Conservation (phyloP, 1,140 invertebrate species). For the Cardiocondyla obscurior region DNA sequence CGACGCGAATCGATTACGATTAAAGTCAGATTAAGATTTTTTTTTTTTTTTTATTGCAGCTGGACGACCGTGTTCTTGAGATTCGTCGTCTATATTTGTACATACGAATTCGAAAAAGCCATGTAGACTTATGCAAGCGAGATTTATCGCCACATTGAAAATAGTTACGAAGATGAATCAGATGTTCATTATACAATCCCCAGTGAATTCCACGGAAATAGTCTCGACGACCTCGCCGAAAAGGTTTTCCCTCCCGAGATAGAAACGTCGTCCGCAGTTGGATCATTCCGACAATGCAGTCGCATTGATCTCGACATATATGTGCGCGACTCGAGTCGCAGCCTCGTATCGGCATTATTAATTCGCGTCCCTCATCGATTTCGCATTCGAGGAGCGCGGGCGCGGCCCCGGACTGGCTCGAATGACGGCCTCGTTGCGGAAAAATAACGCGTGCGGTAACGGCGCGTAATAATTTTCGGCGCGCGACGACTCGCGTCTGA, state of each 20-base stretch:
- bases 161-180: background rate
- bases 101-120: too few relatives aligned
- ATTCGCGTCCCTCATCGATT: slow-evolving; percentile 51
- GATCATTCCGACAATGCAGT: slow-evolving; percentile 42
- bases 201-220: background rate
- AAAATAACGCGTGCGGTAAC: slow-evolving; percentile 47
- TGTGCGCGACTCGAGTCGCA: slow-evolving; percentile 14
- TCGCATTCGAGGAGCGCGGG: slow-evolving; percentile 17
- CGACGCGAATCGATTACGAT: slow-evolving; percentile 27
- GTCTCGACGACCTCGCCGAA: background rate
- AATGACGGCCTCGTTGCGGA: slow-evolving; percentile 3
- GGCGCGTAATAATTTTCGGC: background rate
- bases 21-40: background rate
- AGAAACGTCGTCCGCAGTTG: slow-evolving; percentile 34
- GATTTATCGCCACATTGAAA: background rate
- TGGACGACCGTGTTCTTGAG: background rate
- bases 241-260: slow-evolving; percentile 34
- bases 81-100: background rate
- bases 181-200: background rate
- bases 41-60: background rate
- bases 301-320: background rate
- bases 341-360: slow-evolving; percentile 54
- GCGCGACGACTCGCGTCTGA: too few relatives aligned
- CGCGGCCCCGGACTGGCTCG: background rate
- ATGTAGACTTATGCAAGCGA: background rate